A percentile compares a stretch with the other conserved stretches of the same genome.
These are phyloP conservation scores for Odobenus rosmarus DNA, from an alignment of 2,113 vertebrate genomes.

Conservation along the genomic window DNA sequence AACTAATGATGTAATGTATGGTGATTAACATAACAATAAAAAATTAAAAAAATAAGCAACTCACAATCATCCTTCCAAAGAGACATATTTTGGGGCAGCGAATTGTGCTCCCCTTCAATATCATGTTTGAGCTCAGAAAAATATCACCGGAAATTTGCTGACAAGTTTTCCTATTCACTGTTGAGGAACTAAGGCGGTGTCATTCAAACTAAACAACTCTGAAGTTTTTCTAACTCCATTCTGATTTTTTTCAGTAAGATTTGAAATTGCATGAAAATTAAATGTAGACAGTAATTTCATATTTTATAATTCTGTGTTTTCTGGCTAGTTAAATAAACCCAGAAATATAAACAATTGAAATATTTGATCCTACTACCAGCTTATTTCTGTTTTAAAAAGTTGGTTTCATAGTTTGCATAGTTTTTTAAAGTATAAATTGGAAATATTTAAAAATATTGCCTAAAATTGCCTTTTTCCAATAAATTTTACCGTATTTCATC, in stretches of 20 bases:
- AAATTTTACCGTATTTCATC: neutral
- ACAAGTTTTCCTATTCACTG: neutral
- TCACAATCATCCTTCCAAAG: neutral
- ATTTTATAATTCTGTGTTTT: neutral
- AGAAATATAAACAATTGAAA: neutral
- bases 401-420: neutral
- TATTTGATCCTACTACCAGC: neutral
- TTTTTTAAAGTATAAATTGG: neutral
- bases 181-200: neutral
- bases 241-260: neutral
- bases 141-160: neutral
- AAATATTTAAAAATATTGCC: neutral
- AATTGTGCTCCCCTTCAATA: neutral
- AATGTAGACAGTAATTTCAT: neutral
- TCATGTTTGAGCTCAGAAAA: conserved; percentile 10
- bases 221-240: neutral
- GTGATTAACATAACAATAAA: too few relatives aligned
- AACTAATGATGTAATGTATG: too few relatives aligned
- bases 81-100: neutral
- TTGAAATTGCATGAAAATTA: conserved; percentile 8
- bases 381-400: conserved; percentile 49
- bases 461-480: neutral
- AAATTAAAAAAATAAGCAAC: neutral
- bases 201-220: neutral
- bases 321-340: neutral